Conservation (phyloP, 2,113 vertebrate genomes). For the Heterotilapia buettikoferi region DNA sequence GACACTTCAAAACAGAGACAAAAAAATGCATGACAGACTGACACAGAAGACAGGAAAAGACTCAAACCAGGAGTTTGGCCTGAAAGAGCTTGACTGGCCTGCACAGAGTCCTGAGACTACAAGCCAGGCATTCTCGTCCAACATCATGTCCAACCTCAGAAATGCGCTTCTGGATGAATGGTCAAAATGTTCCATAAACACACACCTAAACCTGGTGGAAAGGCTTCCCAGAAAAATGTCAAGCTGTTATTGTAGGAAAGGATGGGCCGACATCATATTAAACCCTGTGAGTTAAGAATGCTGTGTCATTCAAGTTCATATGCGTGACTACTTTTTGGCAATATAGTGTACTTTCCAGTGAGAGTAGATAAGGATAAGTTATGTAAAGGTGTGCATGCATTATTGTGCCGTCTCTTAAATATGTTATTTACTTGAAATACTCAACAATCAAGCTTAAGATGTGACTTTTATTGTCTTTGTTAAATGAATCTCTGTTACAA, state of each 20-base stretch:
- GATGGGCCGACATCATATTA: background rate
- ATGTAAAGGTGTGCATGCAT: background rate
- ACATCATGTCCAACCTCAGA: background rate
- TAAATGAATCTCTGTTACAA: background rate
- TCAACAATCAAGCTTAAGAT: background rate
- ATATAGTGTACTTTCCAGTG: background rate
- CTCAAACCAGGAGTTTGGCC: background rate
- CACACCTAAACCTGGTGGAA: background rate
- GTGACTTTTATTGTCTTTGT: background rate
- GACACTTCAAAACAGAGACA: background rate
- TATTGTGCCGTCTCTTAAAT: background rate
- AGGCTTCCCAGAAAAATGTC: background rate
- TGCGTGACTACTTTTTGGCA: background rate
- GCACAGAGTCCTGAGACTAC: background rate
- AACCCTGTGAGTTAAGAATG: background rate
- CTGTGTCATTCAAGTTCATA: background rate
- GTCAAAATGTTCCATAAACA: background rate
- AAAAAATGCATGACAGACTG: background rate
- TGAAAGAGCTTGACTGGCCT: background rate
- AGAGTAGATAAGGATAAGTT: background rate
- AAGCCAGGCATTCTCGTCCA: rapidly evolving
- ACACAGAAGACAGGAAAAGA: background rate
- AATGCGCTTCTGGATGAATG: background rate
- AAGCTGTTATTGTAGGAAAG: background rate
- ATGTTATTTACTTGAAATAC: background rate